A percentile compares a stretch with the other conserved stretches of the same genome.
Conservation (phyloP, 2,797 vertebrate species). For the Ficedula albicollis region DNA sequence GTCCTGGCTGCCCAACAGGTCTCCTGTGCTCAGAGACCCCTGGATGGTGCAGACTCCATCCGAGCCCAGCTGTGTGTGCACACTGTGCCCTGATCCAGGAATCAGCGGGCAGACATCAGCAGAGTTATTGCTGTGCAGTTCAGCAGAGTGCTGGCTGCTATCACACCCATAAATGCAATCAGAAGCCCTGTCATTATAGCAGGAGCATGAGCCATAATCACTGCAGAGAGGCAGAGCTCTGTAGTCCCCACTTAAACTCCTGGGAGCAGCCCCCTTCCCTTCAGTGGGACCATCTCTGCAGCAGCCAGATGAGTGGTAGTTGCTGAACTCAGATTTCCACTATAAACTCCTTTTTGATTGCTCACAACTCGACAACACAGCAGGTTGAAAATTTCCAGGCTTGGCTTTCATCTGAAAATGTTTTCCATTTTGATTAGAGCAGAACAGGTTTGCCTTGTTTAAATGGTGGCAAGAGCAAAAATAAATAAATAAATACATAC, state of each 20-base stretch:
- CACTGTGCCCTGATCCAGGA: background rate
- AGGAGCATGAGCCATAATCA: background rate
- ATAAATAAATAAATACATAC: background rate
- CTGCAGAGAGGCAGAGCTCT: background rate
- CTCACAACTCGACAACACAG: background rate
- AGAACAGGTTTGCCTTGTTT: background rate
- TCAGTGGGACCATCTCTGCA: background rate
- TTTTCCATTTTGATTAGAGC: background rate
- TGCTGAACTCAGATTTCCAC: background rate
- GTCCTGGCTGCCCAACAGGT: background rate
- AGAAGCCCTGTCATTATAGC: background rate
- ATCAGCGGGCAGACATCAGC: background rate
- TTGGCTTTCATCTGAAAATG: background rate
- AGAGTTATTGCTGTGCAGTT: background rate
- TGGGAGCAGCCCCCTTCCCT: background rate
- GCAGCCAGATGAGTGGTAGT: background rate
- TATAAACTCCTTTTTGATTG: background rate
- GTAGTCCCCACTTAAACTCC: background rate
- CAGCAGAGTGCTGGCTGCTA: background rate
- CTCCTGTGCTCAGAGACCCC: background rate
- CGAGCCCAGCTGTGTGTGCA: background rate
- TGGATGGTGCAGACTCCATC: background rate
- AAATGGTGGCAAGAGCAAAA: background rate
- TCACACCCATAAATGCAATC: conserved; percentile 6
- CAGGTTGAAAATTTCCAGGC: background rate